A percentile compares a stretch with the other conserved stretches of the same genome.
Conservation (phyloP, 2,888 invertebrate genomes). For the Drosophila demipolita region DNA sequence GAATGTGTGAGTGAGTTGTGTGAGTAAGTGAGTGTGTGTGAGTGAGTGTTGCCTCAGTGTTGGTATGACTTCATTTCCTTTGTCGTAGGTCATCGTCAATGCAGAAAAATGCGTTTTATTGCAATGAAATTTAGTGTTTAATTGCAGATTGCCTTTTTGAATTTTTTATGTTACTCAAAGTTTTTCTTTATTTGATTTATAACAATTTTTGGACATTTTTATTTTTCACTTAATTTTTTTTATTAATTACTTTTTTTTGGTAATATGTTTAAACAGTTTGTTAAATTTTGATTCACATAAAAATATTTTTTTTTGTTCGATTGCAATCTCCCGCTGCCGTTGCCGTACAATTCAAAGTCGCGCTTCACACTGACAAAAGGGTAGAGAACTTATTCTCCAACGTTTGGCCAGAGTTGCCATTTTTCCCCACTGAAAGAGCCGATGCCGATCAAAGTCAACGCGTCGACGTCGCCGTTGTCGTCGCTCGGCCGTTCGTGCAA, state of each 20-base stretch:
- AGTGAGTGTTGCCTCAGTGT: slow-evolving; percentile 40
- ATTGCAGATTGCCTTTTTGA: slow-evolving; percentile 3
- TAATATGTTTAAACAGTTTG: slow-evolving; percentile 1
- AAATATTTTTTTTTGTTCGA: slow-evolving; percentile 14
- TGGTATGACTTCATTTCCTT: slow-evolving; percentile 84
- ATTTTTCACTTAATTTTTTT: slow-evolving; percentile 26
- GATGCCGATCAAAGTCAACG: slow-evolving; percentile 64
- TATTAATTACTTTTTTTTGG: slow-evolving; percentile 7
- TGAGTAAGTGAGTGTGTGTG: slow-evolving; percentile 10
- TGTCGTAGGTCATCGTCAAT: slow-evolving; percentile 84
- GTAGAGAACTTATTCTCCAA: slow-evolving; percentile 83
- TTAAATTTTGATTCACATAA: slow-evolving; percentile 33
- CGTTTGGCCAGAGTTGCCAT: slow-evolving; percentile 75
- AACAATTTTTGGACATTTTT: neutral
- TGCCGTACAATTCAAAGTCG: slow-evolving; percentile 82
- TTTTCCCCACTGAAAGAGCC: slow-evolving; percentile 42
- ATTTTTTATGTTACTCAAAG: slow-evolving; percentile 3
- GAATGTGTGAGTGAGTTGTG: slow-evolving; percentile 25
- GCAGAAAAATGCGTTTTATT: slow-evolving; percentile 69
- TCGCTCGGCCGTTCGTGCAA: slow-evolving; percentile 55
- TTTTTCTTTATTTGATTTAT: neutral
- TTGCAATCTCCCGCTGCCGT: slow-evolving; percentile 33
- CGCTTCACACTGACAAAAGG: slow-evolving; percentile 84
- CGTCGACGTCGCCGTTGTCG: slow-evolving; percentile 35
- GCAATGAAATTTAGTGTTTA: slow-evolving; percentile 23